A percentile compares a stretch with the other conserved stretches of the same genome.
Conservation (phyloP, 2,113 vertebrate species). For the Fukomys damarensis region DNA sequence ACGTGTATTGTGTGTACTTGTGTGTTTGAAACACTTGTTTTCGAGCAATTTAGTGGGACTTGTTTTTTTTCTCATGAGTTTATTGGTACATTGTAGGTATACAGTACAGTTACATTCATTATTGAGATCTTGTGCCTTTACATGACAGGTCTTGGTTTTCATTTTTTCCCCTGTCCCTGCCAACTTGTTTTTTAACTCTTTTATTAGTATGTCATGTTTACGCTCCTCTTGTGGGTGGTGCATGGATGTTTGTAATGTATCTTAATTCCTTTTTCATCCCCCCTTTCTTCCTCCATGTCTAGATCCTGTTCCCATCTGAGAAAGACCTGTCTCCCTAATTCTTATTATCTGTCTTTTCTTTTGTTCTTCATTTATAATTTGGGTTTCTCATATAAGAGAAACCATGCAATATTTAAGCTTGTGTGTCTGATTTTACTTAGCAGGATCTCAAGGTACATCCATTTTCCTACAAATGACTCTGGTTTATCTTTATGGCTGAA, state of each 20-base stretch:
- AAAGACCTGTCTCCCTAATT: background rate
- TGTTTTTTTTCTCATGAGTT: background rate
- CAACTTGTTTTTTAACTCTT: no score
- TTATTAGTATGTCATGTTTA: background rate
- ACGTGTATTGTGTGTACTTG: no score
- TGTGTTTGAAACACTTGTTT: background rate
- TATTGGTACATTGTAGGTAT: no score
- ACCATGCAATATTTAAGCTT: background rate
- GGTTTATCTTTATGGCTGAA: background rate
- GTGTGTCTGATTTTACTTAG: background rate
- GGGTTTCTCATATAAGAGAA: background rate
- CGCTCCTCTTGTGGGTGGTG: background rate
- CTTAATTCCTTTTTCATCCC: background rate
- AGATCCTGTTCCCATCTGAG: background rate
- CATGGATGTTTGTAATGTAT: background rate
- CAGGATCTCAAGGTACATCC: background rate
- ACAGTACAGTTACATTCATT: no score
- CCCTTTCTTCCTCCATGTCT: background rate
- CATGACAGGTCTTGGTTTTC: no score
- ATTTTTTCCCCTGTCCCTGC: no score
- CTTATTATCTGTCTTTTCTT: background rate
- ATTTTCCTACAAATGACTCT: background rate
- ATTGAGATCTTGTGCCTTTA: no score
- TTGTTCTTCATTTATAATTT: background rate
- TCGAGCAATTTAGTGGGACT: background rate